These are phyloP conservation scores for Caenorhabditis macrosperma DNA, from an alignment of 2,888 invertebrate species.

Conservation along the genomic window DNA sequence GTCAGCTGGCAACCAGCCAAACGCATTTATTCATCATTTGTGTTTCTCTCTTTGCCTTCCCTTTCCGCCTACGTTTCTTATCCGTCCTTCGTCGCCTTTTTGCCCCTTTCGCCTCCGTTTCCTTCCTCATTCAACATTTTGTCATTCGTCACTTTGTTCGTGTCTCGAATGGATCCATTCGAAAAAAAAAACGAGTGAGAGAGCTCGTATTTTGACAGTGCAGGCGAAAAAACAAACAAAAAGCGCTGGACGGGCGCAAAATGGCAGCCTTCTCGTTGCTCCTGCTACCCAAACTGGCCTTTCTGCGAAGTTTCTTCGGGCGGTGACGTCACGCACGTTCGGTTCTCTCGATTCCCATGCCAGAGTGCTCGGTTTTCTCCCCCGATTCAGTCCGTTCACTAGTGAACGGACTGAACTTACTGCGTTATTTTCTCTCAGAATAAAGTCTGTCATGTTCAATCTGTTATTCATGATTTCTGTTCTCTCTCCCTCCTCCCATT, in stretches of 20 bases:
- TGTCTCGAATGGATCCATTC: neutral
- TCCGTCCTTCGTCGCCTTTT: neutral
- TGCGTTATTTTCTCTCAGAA: too few species aligned
- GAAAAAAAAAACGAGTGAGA: constrained; percentile 1
- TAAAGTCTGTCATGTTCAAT: constrained; percentile 14
- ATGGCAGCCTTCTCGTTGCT: constrained; percentile 11
- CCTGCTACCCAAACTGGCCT: constrained; percentile 23
- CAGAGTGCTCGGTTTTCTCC: neutral
- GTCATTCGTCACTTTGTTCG: constrained; percentile 11
- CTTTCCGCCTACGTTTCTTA: constrained; percentile 30
- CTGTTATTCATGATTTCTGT: neutral
- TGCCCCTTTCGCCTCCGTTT: neutral
- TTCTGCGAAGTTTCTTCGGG: constrained; percentile 1
- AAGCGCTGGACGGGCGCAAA: constrained; percentile 8
- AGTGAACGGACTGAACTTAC: too few species aligned
- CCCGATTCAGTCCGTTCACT: neutral
- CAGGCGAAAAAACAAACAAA: constrained; percentile 43
- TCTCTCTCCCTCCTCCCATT: neutral
- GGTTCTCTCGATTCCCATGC: neutral
- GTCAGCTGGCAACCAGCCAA: constrained; percentile 59
- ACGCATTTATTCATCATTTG: constrained; percentile 53
- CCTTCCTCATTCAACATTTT: constrained; percentile 46
- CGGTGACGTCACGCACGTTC: constrained; percentile 24
- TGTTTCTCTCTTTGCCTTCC: constrained; percentile 35
- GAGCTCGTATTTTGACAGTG: constrained; percentile 45